These are phyloP conservation scores for Liasis olivaceus DNA, from an alignment of 2,797 vertebrate species.

Conservation along the genomic window DNA sequence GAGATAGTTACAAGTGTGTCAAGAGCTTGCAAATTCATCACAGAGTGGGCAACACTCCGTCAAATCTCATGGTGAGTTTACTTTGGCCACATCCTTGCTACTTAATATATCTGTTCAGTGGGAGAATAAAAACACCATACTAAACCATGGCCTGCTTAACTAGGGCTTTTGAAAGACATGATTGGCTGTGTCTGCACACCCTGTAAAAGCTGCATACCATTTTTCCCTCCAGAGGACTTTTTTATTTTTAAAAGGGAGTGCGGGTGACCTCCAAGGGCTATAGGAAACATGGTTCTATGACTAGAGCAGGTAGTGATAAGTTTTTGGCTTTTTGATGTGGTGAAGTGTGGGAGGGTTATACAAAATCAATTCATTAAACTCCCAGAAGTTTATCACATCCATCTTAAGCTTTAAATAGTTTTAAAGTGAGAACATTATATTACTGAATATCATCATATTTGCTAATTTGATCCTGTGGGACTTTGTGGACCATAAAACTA, in stretches of 20 bases:
- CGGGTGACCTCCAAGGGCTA: too few relatives aligned
- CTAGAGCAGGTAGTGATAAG: background rate
- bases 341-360: background rate
- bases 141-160: too few relatives aligned
- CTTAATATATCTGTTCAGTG: background rate
- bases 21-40: background rate
- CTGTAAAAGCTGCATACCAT: background rate
- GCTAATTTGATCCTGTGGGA: too few relatives aligned
- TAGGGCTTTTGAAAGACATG: background rate
- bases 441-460: too few relatives aligned
- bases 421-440: too few relatives aligned
- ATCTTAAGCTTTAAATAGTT: too few relatives aligned
- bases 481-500: too few relatives aligned
- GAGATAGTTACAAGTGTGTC: slow-evolving; percentile 6
- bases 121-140: background rate
- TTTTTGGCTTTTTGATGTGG: background rate
- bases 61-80: background rate
- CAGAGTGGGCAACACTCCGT: background rate
- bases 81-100: background rate
- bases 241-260: background rate
- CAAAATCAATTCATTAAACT: background rate
- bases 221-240: background rate
- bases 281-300: background rate
- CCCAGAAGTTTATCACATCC: too few relatives aligned
- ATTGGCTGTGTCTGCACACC: background rate